Base-by-base conservation (phyloP, 2,888 invertebrate species). In the Synanthedon andrenaeformis region DNA sequence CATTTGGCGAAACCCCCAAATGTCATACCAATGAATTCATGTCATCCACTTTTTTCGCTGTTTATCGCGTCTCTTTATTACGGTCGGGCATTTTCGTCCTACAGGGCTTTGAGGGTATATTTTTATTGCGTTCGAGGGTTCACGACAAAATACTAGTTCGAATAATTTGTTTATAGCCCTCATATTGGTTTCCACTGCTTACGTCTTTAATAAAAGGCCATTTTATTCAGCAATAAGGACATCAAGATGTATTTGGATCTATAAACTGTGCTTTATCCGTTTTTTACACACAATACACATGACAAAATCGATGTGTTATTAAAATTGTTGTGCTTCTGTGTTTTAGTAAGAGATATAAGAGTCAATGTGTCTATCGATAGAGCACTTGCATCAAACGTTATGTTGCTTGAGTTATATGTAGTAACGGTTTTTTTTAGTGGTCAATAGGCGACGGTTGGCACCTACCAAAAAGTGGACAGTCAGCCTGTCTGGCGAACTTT, bases 1-100 rank as follows among this genome's bases (percentile, higher is more conserved):
- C 82, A 79, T 84, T 82, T 73, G 72, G 69, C 69, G 66, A 75
- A 76, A 75, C 77, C 82, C 58, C 75, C 82, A 74, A 85, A 87
- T 83, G 86, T 84, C 85, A 86, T 86, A 86, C 79, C 87, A 75
- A 86, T 87, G 87, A 85, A 87, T 86, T 87, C 87, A 87, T 85
- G 85, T 73, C 71, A 65, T 72, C 73, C 72, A 76, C 83, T 87
- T 87, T 82, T 86, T 79, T 73, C 72, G 65, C 79, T 72, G 70
- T 86, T 86, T 87, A 87, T 86, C 82, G 81, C 79, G 69, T 74
- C 81, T 82, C 83, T 84, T 85, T 86, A 86, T 85, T 83, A 77
- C 82, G 85, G 84, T 82, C 72, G 77, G 70, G 62, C 74, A 72
- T 83, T 82, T 79, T 76, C 69, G 69, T 71, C 68, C 69, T 75